Percentiles rank a stretch among this genome's conserved stretches.
Evolutionary conservation across 2,113 vertebrate species (phyloP).

Genomic region (Alouatta palliata): DNA sequence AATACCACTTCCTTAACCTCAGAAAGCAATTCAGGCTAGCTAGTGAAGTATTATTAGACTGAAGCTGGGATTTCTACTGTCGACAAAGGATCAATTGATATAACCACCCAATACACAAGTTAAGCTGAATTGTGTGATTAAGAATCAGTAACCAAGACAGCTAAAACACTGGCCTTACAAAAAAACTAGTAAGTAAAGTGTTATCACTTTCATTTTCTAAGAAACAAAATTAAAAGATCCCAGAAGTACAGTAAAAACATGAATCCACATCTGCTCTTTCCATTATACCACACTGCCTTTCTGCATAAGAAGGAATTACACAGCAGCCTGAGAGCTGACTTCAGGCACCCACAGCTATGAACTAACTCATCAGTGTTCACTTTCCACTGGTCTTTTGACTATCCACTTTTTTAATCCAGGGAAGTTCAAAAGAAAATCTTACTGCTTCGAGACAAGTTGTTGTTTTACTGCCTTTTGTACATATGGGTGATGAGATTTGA

Average conservation of each 20-base stretch:
- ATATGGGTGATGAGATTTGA: conserved; percentile 26
- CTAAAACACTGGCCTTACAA: background rate
- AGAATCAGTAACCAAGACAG: conserved; percentile 31
- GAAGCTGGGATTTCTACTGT: background rate
- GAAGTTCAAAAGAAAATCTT: conserved; percentile 36
- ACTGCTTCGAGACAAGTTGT: conserved; percentile 20
- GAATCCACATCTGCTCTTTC: background rate
- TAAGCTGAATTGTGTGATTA: background rate
- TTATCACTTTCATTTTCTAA: background rate
- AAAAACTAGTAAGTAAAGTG: background rate
- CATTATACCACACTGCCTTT: background rate
- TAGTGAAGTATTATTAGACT: background rate
- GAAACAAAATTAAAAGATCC: background rate
- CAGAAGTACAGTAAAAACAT: background rate
- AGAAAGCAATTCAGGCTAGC: background rate
- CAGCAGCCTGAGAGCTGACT: background rate
- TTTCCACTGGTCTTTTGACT: background rate
- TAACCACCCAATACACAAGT: background rate
- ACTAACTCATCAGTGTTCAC: background rate
- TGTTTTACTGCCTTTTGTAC: conserved; percentile 29
- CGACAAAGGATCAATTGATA: background rate
- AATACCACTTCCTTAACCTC: background rate
- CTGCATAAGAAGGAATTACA: background rate
- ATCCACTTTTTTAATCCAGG: background rate
- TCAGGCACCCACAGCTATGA: background rate